Base-by-base conservation (phyloP, 2,888 invertebrate genomes). In the Xanthia togata region DNA sequence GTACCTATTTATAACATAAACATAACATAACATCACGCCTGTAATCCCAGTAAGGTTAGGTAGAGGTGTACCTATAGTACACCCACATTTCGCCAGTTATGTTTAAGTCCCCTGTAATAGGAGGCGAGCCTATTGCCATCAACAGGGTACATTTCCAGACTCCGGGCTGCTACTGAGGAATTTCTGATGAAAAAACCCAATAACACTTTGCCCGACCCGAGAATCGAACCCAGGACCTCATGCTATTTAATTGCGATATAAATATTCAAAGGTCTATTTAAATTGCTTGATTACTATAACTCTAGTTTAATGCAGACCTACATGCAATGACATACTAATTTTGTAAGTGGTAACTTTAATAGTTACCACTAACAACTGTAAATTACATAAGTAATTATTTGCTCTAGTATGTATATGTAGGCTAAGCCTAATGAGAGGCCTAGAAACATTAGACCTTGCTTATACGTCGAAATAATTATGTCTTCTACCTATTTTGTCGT, bases 361-460 rank as follows among this genome's bases (percentile, higher is more conserved):
- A 50, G 41, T 47, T 20, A 50, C 50, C 20, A 68, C 35, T 76
- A 69, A 31, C 20, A 20, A 20, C 50, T 20, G 11, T 82, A 82
- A 59, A 70, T 79, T 47, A 70, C 26, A 47, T 79, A 47, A 63
- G 35, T 47, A 47, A 23, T 50, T 38, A 53, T 59, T 70, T 26
- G 26, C 9, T 50, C 35, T 63, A 59, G 23, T 81, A 50, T 81
- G 23, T 81, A 50, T 81, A 55, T 38, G 68, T 57, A 76, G 70
- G 63, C n/a, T 53, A 79, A 44, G 5, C 17, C 11, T 63, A 47
- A 62, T 60, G 17, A 23, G 31, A 79, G 71, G 59, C 44, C 72
- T 73, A 73, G 53, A 73, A 35, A 44, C 53, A 17, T 60, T 17
- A 59, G 31, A 59, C 67, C 76, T 76, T 50, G 57, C 23, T 12